These are phyloP conservation scores for Pocota personata DNA, from an alignment of 2,888 invertebrate species.

Conservation along the genomic window DNA sequence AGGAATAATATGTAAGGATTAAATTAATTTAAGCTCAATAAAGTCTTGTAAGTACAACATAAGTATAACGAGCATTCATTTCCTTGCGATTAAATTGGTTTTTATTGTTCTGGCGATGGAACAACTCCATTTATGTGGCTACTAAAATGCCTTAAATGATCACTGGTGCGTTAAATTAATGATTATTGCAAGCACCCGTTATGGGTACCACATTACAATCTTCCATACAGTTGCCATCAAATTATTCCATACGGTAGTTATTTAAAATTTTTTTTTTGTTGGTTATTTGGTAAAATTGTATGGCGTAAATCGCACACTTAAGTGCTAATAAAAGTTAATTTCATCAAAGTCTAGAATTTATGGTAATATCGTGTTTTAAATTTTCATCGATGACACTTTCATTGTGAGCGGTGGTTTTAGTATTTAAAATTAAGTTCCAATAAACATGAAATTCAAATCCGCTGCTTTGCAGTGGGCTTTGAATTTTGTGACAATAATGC, in stretches of 20 bases:
- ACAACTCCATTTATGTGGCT: not conserved
- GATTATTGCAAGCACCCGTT: slow-evolving; percentile 1
- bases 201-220: not conserved
- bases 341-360: not conserved
- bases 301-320: not conserved
- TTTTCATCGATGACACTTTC: not conserved
- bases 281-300: not conserved
- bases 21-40: not conserved
- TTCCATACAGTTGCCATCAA: not conserved
- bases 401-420: not conserved
- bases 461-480: too few relatives aligned
- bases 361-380: not conserved
- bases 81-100: not conserved
- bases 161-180: not conserved
- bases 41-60: not conserved
- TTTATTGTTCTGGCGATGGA: not conserved
- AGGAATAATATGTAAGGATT: not conserved
- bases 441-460: too few relatives aligned
- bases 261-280: not conserved
- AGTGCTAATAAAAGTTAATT: not conserved
- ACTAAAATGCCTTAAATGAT: not conserved
- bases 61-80: not conserved
- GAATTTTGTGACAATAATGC: too few relatives aligned
- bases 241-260: not conserved
- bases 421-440: not conserved